Evolutionary conservation across 2,888 invertebrate species (phyloP).

Genomic region (Drosophila pullipes): DNA sequence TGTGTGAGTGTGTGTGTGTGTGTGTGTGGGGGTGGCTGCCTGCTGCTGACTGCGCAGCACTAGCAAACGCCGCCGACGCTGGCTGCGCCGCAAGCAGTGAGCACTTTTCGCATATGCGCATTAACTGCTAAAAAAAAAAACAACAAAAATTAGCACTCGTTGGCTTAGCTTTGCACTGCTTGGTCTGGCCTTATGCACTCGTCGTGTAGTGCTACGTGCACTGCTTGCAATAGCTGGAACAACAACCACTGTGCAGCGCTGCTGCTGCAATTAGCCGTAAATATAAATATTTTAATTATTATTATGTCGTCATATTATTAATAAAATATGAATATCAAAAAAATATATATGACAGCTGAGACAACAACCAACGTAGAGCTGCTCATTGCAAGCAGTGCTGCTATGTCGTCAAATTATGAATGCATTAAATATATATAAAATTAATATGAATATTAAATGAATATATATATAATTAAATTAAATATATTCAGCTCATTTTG

Average conservation of each 20-base stretch:
- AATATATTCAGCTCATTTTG: background rate
- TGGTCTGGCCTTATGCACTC: background rate
- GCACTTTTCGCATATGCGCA: slow-evolving; percentile 32
- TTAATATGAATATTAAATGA: background rate
- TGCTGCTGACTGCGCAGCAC: slow-evolving; percentile 21
- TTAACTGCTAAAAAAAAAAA: background rate
- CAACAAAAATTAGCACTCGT: slow-evolving; percentile 3
- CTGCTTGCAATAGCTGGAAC: background rate
- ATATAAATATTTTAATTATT: background rate
- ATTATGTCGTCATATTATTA: background rate
- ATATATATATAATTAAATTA: background rate
- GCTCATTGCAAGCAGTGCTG: background rate
- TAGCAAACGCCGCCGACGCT: slow-evolving; percentile 29
- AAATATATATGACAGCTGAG: background rate
- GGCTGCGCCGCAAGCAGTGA: slow-evolving; percentile 16
- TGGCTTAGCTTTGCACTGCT: slow-evolving; percentile 25
- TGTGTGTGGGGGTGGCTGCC: slow-evolving; percentile 32
- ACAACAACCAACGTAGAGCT: background rate
- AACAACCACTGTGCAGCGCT: background rate
- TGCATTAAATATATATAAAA: background rate
- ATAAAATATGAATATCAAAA: background rate
- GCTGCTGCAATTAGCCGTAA: background rate
- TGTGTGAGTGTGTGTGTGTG: background rate
- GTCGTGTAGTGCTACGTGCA: background rate
- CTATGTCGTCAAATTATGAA: background rate